These are phyloP conservation scores for Tetramorium alpestre DNA, from an alignment of 1,140 invertebrate genomes.

Conservation along the genomic window DNA sequence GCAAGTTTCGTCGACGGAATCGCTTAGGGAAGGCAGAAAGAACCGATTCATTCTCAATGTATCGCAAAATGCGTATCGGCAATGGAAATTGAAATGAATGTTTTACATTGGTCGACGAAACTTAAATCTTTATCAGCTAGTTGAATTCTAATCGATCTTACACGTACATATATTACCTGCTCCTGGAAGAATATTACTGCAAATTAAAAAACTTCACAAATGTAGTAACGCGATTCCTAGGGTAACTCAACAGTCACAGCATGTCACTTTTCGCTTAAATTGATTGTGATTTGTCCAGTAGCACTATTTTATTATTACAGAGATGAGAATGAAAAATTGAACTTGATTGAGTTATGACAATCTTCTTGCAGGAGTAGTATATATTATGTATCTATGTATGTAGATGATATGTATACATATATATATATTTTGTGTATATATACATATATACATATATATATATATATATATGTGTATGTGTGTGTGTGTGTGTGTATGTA, in stretches of 20 bases:
- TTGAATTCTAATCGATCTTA: conserved; percentile 57
- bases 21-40: neutral
- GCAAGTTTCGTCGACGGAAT: conserved; percentile 58
- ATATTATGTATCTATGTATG: conserved; percentile 58
- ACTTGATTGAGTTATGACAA: conserved; percentile 8
- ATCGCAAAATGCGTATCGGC: neutral
- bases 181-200: conserved; percentile 33
- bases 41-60: neutral
- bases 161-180: conserved; percentile 43
- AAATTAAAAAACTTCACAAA: neutral
- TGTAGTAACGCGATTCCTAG: neutral
- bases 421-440: conserved; percentile 1
- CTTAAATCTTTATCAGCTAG: conserved; percentile 52
- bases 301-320: neutral
- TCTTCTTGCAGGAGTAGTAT: conserved; percentile 45
- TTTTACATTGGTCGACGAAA: conserved; percentile 39
- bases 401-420: conserved; percentile 51
- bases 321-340: neutral
- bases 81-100: conserved; percentile 4
- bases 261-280: neutral
- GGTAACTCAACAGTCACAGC: neutral
- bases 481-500: conserved; percentile 7
- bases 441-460: too few relatives aligned
- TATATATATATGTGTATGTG: conserved; percentile 40
- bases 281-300: neutral